These are phyloP conservation scores for Pithys albifrons DNA, from an alignment of 2,113 vertebrate species.

Conservation along the genomic window DNA sequence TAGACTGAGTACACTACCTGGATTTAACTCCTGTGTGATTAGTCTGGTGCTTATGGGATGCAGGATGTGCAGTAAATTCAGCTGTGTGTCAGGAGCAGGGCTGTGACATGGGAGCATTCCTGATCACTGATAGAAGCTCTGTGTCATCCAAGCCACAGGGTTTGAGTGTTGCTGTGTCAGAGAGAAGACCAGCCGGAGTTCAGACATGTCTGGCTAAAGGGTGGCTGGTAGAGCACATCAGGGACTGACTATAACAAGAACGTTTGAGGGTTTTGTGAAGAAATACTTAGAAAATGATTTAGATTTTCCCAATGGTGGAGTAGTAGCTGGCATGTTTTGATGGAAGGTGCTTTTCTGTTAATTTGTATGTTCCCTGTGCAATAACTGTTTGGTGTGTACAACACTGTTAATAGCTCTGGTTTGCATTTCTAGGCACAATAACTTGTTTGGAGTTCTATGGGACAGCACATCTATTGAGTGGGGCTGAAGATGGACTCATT, in stretches of 20 bases:
- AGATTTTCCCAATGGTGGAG: background rate
- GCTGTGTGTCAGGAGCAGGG: background rate
- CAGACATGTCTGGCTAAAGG: fast-evolving
- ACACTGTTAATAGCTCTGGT: background rate
- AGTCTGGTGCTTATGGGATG: background rate
- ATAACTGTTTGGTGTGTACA: background rate
- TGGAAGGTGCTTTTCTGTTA: background rate
- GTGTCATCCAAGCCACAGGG: background rate
- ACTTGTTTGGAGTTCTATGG: slow-evolving; percentile 93
- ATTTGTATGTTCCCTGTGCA: background rate
- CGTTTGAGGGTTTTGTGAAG: fast-evolving
- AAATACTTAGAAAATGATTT: background rate
- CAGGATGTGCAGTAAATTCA: background rate
- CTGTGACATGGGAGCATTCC: background rate
- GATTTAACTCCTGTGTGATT: background rate
- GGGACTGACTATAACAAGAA: background rate
- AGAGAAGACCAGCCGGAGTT: background rate
- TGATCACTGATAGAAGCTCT: background rate
- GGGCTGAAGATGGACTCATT: slow-evolving; percentile 91
- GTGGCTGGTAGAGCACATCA: background rate
- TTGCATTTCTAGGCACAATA: slow-evolving; percentile 81
- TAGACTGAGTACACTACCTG: background rate
- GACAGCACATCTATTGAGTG: slow-evolving; percentile 87
- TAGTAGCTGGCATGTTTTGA: background rate
- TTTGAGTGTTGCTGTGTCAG: background rate